Conservation (phyloP, 2,888 invertebrate species). For the Drosophila rellima region DNA sequence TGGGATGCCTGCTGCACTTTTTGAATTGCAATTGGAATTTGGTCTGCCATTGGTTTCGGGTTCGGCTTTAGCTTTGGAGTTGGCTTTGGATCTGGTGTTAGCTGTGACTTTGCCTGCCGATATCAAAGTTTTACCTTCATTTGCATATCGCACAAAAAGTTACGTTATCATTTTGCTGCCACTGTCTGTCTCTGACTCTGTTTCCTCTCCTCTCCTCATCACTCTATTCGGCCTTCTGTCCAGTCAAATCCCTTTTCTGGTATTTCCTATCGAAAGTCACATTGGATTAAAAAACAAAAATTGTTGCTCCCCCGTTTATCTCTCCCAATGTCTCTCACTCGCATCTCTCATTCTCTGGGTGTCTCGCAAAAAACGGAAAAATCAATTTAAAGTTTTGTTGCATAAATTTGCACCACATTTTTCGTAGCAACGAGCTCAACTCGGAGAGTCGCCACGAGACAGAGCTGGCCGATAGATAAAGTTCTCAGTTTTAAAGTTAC, state of each 20-base stretch:
- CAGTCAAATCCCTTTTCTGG: slow-evolving; percentile 56
- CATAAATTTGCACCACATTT: slow-evolving; percentile 74
- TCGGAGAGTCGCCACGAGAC: slow-evolving; percentile 16
- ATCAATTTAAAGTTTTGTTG: slow-evolving; percentile 78
- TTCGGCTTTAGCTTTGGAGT: slow-evolving; percentile 16
- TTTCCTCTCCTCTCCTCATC: background rate
- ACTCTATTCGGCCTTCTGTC: slow-evolving; percentile 4
- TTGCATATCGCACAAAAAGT: slow-evolving; percentile 77
- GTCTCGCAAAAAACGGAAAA: slow-evolving; percentile 48
- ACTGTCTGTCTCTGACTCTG: slow-evolving; percentile 11
- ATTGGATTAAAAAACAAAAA: slow-evolving; percentile 72
- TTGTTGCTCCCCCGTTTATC: slow-evolving; percentile 1
- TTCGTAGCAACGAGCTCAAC: slow-evolving; percentile 42
- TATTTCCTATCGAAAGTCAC: slow-evolving; percentile 67
- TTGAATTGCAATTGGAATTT: slow-evolving; percentile 65
- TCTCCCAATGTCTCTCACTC: slow-evolving; percentile 3
- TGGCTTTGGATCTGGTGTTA: slow-evolving; percentile 14
- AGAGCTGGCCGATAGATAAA: slow-evolving; percentile 39
- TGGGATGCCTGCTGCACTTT: slow-evolving; percentile 60
- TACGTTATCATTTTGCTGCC: slow-evolving; percentile 64
- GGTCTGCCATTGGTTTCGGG: slow-evolving; percentile 21
- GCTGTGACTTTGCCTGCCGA: slow-evolving; percentile 47
- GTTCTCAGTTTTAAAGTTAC: slow-evolving; percentile 45
- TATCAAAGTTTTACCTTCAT: slow-evolving; percentile 71
- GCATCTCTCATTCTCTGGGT: background rate